These are phyloP conservation scores for Falcunculus frontatus DNA, from an alignment of 2,113 vertebrate genomes.

Conservation along the genomic window DNA sequence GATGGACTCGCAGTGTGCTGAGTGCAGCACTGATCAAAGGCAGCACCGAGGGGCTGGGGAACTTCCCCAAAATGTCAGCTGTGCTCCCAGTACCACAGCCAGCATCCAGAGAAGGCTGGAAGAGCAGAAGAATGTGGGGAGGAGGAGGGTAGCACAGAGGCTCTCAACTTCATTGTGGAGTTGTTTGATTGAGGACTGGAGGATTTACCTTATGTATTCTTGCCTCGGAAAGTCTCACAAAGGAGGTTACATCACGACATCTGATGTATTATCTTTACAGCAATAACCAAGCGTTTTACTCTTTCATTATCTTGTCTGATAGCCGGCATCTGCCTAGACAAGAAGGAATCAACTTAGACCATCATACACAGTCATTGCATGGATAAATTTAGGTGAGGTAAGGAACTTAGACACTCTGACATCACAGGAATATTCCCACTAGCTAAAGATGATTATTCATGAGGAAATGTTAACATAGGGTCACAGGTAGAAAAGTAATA, in stretches of 20 bases:
- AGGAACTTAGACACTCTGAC: background rate
- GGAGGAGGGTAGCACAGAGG: background rate
- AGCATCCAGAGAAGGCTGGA: background rate
- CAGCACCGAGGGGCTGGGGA: background rate
- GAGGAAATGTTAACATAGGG: background rate
- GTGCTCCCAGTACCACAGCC: background rate
- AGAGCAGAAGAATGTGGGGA: background rate
- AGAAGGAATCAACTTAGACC: background rate
- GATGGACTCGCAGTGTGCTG: background rate
- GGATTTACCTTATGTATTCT: background rate
- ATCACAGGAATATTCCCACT: conserved; percentile 3
- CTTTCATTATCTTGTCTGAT: conserved; percentile 10
- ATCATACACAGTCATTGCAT: background rate
- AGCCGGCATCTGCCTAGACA: background rate
- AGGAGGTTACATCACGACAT: background rate
- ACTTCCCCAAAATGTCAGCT: background rate
- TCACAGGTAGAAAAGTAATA: background rate
- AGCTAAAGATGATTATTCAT: background rate
- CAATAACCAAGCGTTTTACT: background rate
- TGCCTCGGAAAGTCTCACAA: background rate
- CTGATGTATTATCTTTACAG: background rate
- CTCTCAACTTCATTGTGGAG: background rate
- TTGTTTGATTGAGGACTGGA: background rate
- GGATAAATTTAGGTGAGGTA: background rate
- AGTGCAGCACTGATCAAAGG: background rate